phyloP scores from a whole-genome alignment of 2,113 vertebrate genomes.

The zebrafish (Danio rerio) region DNA sequence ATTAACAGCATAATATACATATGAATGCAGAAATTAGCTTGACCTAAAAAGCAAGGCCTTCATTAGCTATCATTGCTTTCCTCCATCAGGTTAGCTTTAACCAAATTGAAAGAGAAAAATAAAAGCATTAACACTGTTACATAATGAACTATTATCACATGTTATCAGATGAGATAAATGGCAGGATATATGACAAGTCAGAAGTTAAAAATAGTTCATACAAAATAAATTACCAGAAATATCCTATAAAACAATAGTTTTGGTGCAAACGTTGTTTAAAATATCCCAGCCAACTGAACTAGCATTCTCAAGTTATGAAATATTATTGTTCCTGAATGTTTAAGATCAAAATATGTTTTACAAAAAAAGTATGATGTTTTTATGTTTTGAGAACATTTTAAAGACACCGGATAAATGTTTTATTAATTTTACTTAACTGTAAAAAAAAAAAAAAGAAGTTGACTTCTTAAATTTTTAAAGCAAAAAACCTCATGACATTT shows the following conservation, averaged over 20 bases:
- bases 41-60: neutral
- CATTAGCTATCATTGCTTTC: neutral
- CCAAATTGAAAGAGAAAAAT: neutral
- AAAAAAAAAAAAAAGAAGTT: too few relatives aligned
- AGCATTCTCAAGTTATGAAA: too few relatives aligned
- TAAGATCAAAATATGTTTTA: too few relatives aligned
- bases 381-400: too few relatives aligned
- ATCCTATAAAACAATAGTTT: neutral
- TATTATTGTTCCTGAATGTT: too few relatives aligned
- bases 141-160: neutral
- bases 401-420: too few relatives aligned
- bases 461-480: too few relatives aligned
- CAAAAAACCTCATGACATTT: too few relatives aligned
- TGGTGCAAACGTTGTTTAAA: conserved; percentile 6
- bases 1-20: neutral
- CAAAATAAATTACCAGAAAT: neutral
- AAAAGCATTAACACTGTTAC: neutral
- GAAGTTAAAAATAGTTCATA: neutral
- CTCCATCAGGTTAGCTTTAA: neutral
- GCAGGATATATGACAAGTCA: neutral
- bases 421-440: too few relatives aligned
- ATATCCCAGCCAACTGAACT: neutral
- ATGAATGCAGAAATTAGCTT: neutral
- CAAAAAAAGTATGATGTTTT: too few relatives aligned
- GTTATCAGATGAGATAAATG: neutral